Evolutionary conservation across 2,113 vertebrate species (phyloP), one percentile per base, ranked within the genome.

Genomic region (Oryzias melastigma): DNA sequence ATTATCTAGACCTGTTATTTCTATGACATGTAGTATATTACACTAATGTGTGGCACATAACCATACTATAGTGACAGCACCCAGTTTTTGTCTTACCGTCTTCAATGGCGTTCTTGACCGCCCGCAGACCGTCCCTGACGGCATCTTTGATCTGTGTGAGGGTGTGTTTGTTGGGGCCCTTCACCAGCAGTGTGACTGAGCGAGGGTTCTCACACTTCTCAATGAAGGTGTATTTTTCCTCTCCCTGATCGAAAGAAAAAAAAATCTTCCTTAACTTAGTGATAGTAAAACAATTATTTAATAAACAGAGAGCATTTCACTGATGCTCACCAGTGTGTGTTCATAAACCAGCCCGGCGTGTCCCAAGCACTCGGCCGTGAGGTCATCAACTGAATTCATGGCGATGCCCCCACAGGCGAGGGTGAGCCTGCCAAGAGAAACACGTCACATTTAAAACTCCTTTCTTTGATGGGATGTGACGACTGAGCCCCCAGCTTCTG

Each of bases 61-160:
- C 8, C 35, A 35, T 35, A 3, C 35, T 35, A 8, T 12, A 12
- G 10, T 35, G 29, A 35, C 7, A 10, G 7, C 7, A 35, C 8
- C 35, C 10, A 35, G 10, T 35, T 43, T 3, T 12, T 27, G 7
- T 49, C 71, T 54, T 78, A 98, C 97, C 96, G 50, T 99, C 97
- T 83, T 99, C 96, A 0, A 99, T 93, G n/a, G 97, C 96, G 0
- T 99, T 99, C 75, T 98, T 99, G 17, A 98, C 96, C 0, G 97
- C 97, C 1, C 97, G 86, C 70, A 99, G 91, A 1, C 96, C 97
- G 2, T 99, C 96, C 73, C 97, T 87, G 1, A 98, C 87, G 0
- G 96, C 97, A 5, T 99, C 97, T 91, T 98, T 98, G 88, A 99
- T 98, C 56, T 99, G 97, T 1, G 89, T 96, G 1, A 99, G 91